These are phyloP conservation scores for Microdon myrmicae DNA, from an alignment of 2,888 invertebrate species.

Conservation along the genomic window DNA sequence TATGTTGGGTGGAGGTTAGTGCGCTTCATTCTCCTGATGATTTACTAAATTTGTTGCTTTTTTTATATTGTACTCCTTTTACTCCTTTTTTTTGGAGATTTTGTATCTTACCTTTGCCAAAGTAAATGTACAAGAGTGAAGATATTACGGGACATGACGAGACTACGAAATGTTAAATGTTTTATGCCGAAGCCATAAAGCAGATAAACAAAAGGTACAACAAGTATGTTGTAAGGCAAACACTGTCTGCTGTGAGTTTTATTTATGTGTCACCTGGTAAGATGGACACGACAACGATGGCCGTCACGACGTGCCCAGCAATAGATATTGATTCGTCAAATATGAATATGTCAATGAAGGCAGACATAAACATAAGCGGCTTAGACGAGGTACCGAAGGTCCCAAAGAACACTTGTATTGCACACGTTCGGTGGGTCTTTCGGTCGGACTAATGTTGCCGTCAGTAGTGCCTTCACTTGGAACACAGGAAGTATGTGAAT, in stretches of 20 bases:
- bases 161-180: slow-evolving; percentile 34
- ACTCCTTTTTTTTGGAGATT: slow-evolving; percentile 7
- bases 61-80: slow-evolving; percentile 1
- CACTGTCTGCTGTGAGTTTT: slow-evolving; percentile 21
- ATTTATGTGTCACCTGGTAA: slow-evolving; percentile 41
- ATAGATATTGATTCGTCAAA: slow-evolving; percentile 51
- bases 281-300: neutral
- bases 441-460: neutral
- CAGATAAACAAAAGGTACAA: neutral
- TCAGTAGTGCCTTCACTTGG: neutral
- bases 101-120: slow-evolving; percentile 36
- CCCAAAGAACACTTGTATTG: slow-evolving; percentile 1
- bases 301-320: slow-evolving; percentile 14
- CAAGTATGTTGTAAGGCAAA: slow-evolving; percentile 24
- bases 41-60: neutral
- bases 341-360: neutral
- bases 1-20: slow-evolving; percentile 30
- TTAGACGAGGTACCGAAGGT: neutral
- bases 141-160: slow-evolving; percentile 42
- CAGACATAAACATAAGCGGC: slow-evolving; percentile 1
- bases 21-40: neutral
- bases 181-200: slow-evolving; percentile 23
- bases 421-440: slow-evolving; percentile 1
- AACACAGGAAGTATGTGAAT: neutral
- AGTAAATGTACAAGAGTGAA: slow-evolving; percentile 48